phyloP scores from a whole-genome alignment of 2,113 vertebrate genomes.

The Nibea albiflora region DNA sequence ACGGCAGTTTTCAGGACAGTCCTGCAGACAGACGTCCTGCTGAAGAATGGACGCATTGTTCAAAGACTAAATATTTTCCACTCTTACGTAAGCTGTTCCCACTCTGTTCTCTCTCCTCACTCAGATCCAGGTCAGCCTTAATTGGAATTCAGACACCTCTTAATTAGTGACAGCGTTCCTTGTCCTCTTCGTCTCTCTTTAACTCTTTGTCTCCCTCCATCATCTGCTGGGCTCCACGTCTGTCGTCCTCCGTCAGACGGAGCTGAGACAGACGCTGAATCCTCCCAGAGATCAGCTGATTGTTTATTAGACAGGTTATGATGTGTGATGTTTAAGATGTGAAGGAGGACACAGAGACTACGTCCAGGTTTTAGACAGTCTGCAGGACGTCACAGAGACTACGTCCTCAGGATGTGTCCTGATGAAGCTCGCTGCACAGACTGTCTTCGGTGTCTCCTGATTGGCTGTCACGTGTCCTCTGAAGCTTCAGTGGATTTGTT shows the following conservation, averaged over 20 bases:
- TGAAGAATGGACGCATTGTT: conserved; percentile 53
- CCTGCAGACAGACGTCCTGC: background rate
- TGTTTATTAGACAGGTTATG: conserved; percentile 24
- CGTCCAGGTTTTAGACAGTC: no score
- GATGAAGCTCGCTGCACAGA: no score
- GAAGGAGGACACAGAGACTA: no score
- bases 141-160: conserved; percentile 75
- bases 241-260: background rate
- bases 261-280: background rate
- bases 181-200: background rate
- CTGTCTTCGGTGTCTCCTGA: no score
- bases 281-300: conserved; percentile 19
- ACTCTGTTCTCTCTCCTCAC: conserved; percentile 13
- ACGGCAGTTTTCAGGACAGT: no score
- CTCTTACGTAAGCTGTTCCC: conserved; percentile 31
- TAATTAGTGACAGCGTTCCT: conserved; percentile 69
- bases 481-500: background rate
- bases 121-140: conserved; percentile 66
- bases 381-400: no score
- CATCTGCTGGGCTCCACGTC: no score
- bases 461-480: no score
- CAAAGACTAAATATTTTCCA: conserved; percentile 52
- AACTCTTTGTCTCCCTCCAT: background rate
- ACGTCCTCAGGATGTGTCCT: no score
- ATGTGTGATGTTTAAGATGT: no score